Evolutionary conservation across 2,113 vertebrate genomes (phyloP).

Genomic region (Catharus minimus): DNA sequence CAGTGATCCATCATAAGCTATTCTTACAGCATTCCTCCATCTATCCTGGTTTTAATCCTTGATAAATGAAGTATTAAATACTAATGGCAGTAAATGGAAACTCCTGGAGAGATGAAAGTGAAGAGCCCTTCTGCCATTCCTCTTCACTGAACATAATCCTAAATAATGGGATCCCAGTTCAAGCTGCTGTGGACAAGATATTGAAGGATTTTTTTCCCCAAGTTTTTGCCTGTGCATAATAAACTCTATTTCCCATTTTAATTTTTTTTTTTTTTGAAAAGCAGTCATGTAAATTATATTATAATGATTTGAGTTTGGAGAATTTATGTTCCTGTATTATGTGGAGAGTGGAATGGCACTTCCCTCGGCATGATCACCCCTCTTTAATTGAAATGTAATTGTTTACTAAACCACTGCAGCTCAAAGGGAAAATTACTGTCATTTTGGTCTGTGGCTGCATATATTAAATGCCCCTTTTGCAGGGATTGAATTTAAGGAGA

Average conservation of each 20-base stretch:
- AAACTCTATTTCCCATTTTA: neutral
- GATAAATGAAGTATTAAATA: slow-evolving; percentile 58
- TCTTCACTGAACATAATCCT: slow-evolving; percentile 37
- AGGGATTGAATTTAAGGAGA: slow-evolving; percentile 15
- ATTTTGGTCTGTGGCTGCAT: slow-evolving; percentile 45
- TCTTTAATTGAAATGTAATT: slow-evolving; percentile 67
- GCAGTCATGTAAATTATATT: neutral
- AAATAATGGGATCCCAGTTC: slow-evolving; percentile 2
- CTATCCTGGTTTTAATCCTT: slow-evolving; percentile 36
- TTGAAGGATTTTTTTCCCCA: neutral
- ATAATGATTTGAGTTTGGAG: neutral
- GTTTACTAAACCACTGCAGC: slow-evolving; percentile 59
- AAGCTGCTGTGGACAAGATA: neutral
- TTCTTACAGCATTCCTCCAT: slow-evolving; percentile 1
- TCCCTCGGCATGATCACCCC: neutral
- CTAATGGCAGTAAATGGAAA: slow-evolving; percentile 35
- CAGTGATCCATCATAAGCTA: neutral
- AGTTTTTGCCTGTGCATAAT: neutral
- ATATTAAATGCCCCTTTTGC: slow-evolving; percentile 11
- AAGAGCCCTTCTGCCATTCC: slow-evolving; percentile 23
- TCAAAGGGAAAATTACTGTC: slow-evolving; percentile 52
- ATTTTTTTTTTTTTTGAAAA: neutral
- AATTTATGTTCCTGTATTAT: neutral
- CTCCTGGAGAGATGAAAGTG: slow-evolving; percentile 45
- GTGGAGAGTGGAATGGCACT: neutral